These are phyloP conservation scores for Miichthys miiuy DNA, from an alignment of 2,797 vertebrate genomes.

Conservation along the genomic window DNA sequence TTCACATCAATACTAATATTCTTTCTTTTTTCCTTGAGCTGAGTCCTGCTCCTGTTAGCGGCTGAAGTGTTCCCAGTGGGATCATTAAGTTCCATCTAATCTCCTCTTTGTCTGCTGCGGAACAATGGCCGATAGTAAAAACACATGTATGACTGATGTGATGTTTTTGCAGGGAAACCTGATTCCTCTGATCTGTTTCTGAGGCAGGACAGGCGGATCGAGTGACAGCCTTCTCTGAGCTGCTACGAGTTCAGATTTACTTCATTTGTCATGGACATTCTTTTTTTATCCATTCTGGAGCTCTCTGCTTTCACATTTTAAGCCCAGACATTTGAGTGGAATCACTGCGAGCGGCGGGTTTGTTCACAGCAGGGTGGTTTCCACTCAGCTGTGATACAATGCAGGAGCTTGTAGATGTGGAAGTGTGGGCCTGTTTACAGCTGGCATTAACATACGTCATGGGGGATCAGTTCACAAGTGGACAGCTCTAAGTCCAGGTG, in stretches of 20 bases:
- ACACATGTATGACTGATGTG: conserved; percentile 6
- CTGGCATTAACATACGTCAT: too few relatives aligned
- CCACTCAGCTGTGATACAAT: too few relatives aligned
- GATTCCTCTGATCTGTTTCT: conserved; percentile 13
- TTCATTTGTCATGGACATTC: not conserved
- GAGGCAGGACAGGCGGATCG: not conserved
- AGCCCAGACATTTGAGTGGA: not conserved
- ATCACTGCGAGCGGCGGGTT: not conserved
- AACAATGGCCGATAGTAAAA: conserved; percentile 19
- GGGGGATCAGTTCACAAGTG: too few relatives aligned
- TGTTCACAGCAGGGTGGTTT: not conserved
- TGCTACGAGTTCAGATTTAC: not conserved
- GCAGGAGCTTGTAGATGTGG: not conserved
- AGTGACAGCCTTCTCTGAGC: not conserved
- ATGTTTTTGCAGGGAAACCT: conserved; percentile 26
- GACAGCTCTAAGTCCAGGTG: too few relatives aligned
- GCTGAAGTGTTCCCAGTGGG: conserved; percentile 29
- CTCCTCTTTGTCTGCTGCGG: conserved; percentile 37
- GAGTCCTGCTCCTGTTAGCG: conserved; percentile 1
- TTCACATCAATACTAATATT: conserved; percentile 20
- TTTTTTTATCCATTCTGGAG: not conserved
- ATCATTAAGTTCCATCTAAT: conserved; percentile 48
- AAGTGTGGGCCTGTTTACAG: not conserved
- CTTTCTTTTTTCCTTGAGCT: not conserved
- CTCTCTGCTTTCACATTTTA: not conserved